Percentiles rank a stretch among this genome's conserved stretches.
Conservation (phyloP, 1,140 invertebrate genomes). For the Phocides pigmalion region DNA sequence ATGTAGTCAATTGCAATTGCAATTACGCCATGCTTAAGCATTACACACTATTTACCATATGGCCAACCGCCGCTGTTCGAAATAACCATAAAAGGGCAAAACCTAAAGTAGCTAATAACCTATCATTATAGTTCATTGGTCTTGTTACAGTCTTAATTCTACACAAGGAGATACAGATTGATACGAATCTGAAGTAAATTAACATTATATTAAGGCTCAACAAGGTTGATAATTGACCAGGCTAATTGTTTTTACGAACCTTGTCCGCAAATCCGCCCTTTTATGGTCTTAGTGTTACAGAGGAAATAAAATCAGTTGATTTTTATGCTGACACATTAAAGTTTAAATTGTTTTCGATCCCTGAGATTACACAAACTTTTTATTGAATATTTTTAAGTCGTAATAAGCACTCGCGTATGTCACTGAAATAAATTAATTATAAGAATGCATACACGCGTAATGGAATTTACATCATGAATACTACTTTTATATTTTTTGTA, state of each 20-base stretch:
- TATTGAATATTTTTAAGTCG: background rate
- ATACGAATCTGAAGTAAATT: conserved; percentile 22
- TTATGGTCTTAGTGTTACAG: conserved; percentile 39
- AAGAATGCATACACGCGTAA: background rate
- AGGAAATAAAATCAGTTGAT: conserved; percentile 30
- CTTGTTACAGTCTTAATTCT: conserved; percentile 9
- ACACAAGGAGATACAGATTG: conserved; percentile 12
- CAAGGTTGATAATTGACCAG: conserved; percentile 21
- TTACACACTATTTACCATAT: conserved; percentile 1
- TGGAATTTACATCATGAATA: background rate
- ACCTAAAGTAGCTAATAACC: conserved; percentile 12
- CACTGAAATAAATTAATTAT: background rate
- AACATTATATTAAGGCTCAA: conserved; percentile 16
- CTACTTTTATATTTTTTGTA: background rate
- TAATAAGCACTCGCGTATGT: background rate
- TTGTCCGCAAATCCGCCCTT: conserved; percentile 31
- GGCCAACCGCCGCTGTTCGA: background rate
- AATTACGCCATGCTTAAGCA: background rate
- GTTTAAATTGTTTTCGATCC: background rate
- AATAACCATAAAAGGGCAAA: conserved; percentile 14
- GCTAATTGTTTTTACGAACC: conserved; percentile 21
- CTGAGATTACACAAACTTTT: too few relatives aligned
- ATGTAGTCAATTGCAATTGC: background rate
- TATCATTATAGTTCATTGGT: conserved; percentile 25
- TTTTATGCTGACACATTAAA: background rate